Percentiles rank a stretch among this genome's conserved stretches.
phyloP scores from a whole-genome alignment of 2,113 vertebrate genomes.

The Leucosticte australis region DNA sequence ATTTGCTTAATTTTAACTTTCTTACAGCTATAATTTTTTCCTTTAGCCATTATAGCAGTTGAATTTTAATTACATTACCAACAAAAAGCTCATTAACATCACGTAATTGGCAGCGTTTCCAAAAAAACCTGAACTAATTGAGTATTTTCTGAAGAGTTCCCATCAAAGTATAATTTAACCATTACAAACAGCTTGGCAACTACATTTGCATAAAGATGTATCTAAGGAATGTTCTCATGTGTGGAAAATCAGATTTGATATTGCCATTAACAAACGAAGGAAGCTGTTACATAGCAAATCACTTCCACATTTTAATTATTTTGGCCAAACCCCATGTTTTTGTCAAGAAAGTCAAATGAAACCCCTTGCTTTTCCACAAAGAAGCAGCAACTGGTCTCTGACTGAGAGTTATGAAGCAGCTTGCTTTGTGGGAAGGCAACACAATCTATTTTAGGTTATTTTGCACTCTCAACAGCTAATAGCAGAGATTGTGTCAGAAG shows the following conservation, averaged over 20 bases:
- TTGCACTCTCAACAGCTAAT: not conserved
- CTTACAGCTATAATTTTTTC: constrained; percentile 72
- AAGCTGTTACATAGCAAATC: constrained; percentile 52
- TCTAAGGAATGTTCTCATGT: constrained; percentile 78
- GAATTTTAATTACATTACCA: constrained; percentile 84
- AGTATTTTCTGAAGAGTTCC: constrained; percentile 83
- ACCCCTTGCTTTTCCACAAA: not conserved
- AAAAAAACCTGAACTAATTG: constrained; percentile 82
- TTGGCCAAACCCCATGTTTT: constrained; percentile 39
- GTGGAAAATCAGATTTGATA: constrained; percentile 80
- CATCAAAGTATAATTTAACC: constrained; percentile 85
- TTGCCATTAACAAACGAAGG: constrained; percentile 68
- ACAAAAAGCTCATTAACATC: constrained; percentile 83
- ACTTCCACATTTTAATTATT: constrained; percentile 57
- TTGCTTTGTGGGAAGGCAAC: not conserved
- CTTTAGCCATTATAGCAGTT: constrained; percentile 78
- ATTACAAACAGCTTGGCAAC: constrained; percentile 84
- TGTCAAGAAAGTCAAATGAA: constrained; percentile 39
- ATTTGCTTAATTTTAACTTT: constrained; percentile 77
- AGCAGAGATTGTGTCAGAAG: not conserved
- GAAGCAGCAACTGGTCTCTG: not conserved
- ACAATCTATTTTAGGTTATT: not conserved
- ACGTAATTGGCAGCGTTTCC: constrained; percentile 80
- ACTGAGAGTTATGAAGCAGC: not conserved
- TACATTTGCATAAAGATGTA: constrained; percentile 82